A percentile compares a stretch with the other conserved stretches of the same genome.
Evolutionary conservation across 2,113 vertebrate species (phyloP).

Genomic region (Heterocephalus glaber): DNA sequence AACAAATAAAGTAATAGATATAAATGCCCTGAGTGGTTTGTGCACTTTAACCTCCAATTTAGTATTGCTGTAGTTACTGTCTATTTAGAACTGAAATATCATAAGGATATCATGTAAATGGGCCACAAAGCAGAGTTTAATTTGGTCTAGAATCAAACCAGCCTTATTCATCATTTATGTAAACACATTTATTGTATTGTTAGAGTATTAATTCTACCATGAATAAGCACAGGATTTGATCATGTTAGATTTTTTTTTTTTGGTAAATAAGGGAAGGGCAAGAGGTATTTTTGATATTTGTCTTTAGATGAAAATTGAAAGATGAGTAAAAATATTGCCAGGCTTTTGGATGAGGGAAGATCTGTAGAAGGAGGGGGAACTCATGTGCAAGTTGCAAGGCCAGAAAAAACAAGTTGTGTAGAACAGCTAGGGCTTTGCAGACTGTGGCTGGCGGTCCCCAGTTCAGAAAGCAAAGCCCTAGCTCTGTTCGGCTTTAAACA

Average conservation of each 20-base stretch:
- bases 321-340: neutral
- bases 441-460: neutral
- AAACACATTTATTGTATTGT: neutral
- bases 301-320: neutral
- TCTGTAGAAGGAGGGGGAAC: neutral
- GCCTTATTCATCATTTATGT: neutral
- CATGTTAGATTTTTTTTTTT: neutral
- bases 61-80: neutral
- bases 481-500: neutral
- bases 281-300: neutral
- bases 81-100: neutral
- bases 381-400: neutral
- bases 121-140: neutral
- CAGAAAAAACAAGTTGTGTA: neutral
- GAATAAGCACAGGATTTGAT: neutral
- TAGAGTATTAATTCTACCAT: neutral
- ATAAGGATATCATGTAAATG: neutral
- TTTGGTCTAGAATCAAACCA: neutral
- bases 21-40: neutral
- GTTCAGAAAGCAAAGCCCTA: neutral
- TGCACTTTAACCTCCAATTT: neutral
- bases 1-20: neutral
- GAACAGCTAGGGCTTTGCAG: neutral
- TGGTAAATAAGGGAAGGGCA: neutral
- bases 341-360: neutral